These are phyloP conservation scores for Brachyptera risi DNA, from an alignment of 2,888 invertebrate genomes.

Conservation along the genomic window DNA sequence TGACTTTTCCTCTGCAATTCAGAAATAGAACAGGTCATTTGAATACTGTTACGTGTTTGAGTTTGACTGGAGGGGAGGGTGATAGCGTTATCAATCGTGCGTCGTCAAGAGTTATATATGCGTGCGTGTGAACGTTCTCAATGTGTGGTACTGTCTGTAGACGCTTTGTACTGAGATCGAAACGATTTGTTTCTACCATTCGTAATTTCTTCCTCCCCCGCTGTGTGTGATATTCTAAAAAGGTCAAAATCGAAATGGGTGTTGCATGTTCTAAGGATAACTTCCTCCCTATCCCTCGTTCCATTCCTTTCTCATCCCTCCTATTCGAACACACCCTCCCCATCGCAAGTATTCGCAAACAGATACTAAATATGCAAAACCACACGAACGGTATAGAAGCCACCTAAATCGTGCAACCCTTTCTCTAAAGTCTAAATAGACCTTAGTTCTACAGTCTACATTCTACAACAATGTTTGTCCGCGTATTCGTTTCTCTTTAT, in stretches of 20 bases:
- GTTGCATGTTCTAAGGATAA: constrained; percentile 12
- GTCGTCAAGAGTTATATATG: no score
- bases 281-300: neutral
- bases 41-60: no score
- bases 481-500: no score
- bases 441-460: no score
- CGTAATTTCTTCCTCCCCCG: constrained; percentile 13
- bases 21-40: no score
- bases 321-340: constrained; percentile 13
- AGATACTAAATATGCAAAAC: constrained; percentile 22
- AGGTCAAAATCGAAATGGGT: constrained; percentile 17
- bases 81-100: no score
- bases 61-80: no score
- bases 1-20: no score
- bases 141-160: no score
- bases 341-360: constrained; percentile 20
- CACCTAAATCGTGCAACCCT: constrained; percentile 17
- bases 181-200: constrained; percentile 4
- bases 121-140: neutral
- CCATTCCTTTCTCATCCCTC: neutral
- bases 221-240: neutral
- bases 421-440: constrained; percentile 11
- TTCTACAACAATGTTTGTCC: no score
- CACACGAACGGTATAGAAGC: constrained; percentile 12
- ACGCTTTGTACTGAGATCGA: neutral